Percentiles rank a stretch among this genome's conserved stretches.
Evolutionary conservation across 2,888 invertebrate genomes (phyloP).

Genomic region (Aphodius granarius): DNA sequence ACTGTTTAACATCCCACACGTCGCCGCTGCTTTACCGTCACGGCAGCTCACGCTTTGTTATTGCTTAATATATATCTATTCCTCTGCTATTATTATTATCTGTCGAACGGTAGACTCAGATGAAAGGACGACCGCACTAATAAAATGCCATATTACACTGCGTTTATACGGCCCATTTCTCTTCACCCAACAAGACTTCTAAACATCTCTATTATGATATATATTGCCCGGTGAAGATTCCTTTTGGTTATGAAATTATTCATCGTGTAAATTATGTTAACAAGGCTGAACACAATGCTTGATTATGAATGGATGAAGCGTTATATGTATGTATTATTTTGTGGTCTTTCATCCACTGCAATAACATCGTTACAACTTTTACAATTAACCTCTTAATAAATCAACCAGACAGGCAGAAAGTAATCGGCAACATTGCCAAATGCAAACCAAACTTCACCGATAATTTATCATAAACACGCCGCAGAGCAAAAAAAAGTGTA

Average conservation of each 20-base stretch:
- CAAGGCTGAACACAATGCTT: too few relatives aligned
- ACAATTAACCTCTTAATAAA: not conserved
- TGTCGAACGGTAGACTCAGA: not conserved
- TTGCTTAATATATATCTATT: not conserved
- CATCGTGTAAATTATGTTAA: too few relatives aligned
- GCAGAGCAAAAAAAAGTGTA: slow-evolving; percentile 23
- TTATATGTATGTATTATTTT: too few relatives aligned
- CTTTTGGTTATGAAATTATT: too few relatives aligned
- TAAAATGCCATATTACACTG: not conserved
- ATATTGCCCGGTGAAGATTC: not conserved
- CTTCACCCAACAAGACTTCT: not conserved
- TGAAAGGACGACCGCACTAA: not conserved
- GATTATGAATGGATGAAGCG: too few relatives aligned
- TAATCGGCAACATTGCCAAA: not conserved
- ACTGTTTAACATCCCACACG: not conserved
- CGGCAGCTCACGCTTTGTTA: not conserved
- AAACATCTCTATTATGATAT: not conserved
- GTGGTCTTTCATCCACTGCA: too few relatives aligned
- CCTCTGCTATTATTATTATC: not conserved
- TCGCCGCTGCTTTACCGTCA: not conserved
- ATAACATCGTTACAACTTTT: not conserved
- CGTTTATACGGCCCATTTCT: not conserved
- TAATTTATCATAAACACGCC: slow-evolving; percentile 7
- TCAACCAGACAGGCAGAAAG: not conserved
- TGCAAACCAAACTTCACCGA: not conserved